Percentiles rank a stretch among this genome's conserved stretches.
phyloP scores from a whole-genome alignment of 1,140 invertebrate genomes.

The Ganaspis sp. region DNA sequence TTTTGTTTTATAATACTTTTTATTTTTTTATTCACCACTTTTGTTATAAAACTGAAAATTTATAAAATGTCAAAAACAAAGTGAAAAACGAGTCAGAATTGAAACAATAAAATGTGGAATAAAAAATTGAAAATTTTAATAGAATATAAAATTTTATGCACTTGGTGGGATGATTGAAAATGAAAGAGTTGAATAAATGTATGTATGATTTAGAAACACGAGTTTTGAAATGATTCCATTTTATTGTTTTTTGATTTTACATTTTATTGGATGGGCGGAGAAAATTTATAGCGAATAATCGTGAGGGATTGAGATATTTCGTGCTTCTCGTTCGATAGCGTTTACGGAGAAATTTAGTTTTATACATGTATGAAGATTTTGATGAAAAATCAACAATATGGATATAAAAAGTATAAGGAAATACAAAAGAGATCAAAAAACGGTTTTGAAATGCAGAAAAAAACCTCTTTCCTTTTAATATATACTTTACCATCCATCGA shows the following conservation, averaged over 20 bases:
- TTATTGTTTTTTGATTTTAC: neutral
- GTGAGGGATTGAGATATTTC: neutral
- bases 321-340: neutral
- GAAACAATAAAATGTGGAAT: no score
- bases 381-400: neutral
- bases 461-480: neutral
- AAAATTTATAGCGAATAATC: slow-evolving; percentile 1
- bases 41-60: no score
- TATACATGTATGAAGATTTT: slow-evolving; percentile 5
- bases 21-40: no score
- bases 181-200: neutral
- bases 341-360: neutral
- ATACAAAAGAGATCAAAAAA: neutral
- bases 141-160: neutral
- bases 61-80: no score
- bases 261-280: neutral
- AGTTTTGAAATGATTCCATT: neutral
- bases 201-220: neutral
- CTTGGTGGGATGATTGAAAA: neutral
- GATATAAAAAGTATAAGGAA: neutral
- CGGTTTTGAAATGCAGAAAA: neutral
- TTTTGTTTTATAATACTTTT: no score
- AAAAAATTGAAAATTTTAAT: no score
- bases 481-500: neutral
- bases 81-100: no score